Conservation (phyloP, 2,797 vertebrate species). For the Enteromius paludinosus region DNA sequence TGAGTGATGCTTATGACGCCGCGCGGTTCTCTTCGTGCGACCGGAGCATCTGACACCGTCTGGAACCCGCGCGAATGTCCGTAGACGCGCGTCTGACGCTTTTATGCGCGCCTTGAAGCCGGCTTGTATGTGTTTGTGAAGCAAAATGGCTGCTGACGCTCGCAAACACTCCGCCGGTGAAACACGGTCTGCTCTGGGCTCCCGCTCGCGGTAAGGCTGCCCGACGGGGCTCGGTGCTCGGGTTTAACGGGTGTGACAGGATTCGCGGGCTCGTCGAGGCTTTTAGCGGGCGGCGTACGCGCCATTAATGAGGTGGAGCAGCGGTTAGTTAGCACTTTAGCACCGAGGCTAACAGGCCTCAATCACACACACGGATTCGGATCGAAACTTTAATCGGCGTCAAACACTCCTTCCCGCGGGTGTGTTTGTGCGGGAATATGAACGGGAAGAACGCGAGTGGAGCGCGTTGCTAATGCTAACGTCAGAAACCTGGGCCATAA, state of each 20-base stretch:
- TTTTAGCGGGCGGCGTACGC: background rate
- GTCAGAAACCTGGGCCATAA: background rate
- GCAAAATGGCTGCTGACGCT: slow-evolving; percentile 47
- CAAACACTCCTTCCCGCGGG: background rate
- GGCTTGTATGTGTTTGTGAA: slow-evolving; percentile 17
- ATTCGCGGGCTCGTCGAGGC: background rate
- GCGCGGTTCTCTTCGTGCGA: slow-evolving; percentile 19
- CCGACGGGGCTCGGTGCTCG: background rate
- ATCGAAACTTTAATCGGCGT: background rate
- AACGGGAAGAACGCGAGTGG: background rate
- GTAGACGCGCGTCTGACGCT: background rate
- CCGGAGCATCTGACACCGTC: background rate
- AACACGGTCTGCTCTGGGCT: background rate
- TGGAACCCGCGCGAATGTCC: background rate
- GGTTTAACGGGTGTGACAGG: background rate
- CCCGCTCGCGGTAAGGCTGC: background rate
- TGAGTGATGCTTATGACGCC: slow-evolving; percentile 66
- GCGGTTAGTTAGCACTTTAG: slow-evolving; percentile 27
- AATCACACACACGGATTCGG: background rate
- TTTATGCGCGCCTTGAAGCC: background rate
- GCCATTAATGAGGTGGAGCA: slow-evolving; percentile 37
- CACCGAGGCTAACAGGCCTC: slow-evolving; percentile 23
- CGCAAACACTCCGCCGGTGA: background rate
- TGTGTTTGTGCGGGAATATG: background rate
- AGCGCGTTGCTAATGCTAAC: background rate